Conservation (phyloP, 2,797 vertebrate species). For the Myotis pilosus region DNA sequence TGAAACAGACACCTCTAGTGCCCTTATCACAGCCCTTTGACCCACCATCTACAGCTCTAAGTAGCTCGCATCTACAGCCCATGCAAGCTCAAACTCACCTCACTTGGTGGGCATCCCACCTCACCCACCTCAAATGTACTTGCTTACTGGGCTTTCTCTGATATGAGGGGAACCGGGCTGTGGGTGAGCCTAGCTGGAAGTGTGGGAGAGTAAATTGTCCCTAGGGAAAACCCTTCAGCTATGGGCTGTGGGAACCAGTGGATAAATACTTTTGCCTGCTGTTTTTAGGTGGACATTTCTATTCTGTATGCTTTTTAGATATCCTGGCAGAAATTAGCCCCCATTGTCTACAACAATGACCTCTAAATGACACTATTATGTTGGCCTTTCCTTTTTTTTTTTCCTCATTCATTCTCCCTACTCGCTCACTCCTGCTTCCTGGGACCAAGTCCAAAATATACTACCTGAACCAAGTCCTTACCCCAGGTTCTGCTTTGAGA, state of each 20-base stretch:
- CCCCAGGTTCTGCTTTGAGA: conserved; percentile 31
- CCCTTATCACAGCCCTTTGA: background rate
- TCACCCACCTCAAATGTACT: background rate
- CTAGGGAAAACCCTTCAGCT: background rate
- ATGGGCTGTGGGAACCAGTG: background rate
- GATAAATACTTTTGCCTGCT: conserved; percentile 1
- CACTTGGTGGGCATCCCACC: background rate
- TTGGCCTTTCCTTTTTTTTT: conserved; percentile 45
- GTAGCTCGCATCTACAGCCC: too few species aligned
- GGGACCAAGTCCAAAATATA: conserved; percentile 21
- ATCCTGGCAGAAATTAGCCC: background rate
- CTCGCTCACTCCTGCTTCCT: background rate
- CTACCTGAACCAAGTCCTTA: background rate
- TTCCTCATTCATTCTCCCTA: background rate
- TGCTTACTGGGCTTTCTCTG: background rate
- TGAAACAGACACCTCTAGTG: background rate
- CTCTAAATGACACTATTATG: background rate
- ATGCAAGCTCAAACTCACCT: background rate
- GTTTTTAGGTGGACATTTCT: conserved; percentile 10
- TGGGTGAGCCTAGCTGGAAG: background rate
- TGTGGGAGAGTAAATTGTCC: background rate
- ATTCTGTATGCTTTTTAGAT: background rate
- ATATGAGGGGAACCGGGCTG: background rate
- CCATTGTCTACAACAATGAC: background rate
- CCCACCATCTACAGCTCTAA: background rate